These are phyloP conservation scores for Desoria tigrina DNA, from an alignment of 2,888 invertebrate genomes.

Conservation along the genomic window DNA sequence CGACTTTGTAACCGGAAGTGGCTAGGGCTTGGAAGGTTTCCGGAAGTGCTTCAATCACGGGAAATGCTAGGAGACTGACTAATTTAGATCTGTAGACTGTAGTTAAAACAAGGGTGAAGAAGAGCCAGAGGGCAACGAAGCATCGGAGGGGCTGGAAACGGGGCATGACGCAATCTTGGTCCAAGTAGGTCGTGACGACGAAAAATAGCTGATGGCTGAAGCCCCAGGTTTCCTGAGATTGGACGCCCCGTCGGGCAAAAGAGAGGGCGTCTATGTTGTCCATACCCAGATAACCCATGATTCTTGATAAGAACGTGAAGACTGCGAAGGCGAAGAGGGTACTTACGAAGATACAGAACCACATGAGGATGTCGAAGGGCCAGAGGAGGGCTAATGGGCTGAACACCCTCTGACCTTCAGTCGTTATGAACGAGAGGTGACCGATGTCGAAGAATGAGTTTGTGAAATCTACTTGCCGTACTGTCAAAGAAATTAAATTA, in stretches of 20 bases:
- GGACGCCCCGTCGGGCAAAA: constrained; percentile 11
- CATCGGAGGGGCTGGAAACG: constrained; percentile 12
- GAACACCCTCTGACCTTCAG: constrained; percentile 26
- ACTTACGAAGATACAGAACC: constrained; percentile 19
- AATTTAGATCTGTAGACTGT: constrained; percentile 38
- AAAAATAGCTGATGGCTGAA: constrained; percentile 9
- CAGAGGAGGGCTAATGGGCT: constrained; percentile 28
- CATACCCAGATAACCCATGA: constrained; percentile 1
- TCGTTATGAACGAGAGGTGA: constrained; percentile 40
- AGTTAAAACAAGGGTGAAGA: constrained; percentile 39
- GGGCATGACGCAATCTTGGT: constrained; percentile 29
- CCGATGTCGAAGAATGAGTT: constrained; percentile 34
- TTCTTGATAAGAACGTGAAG: constrained; percentile 24
- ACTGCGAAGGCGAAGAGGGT: constrained; percentile 20
- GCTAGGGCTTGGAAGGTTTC: constrained; percentile 26
- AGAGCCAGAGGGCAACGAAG: constrained; percentile 34
- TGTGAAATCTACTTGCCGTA: constrained; percentile 31
- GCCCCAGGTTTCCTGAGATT: neutral
- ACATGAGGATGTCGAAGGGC: constrained; percentile 31
- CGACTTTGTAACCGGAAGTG: constrained; percentile 24
- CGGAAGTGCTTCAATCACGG: constrained; percentile 30
- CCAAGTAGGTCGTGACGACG: constrained; percentile 24
- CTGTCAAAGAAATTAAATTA: too few species aligned
- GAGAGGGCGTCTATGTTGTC: neutral
- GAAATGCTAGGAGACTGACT: constrained; percentile 37